phyloP scores from a whole-genome alignment of 2,888 invertebrate species.

The Hemistola chrysoprasaria region DNA sequence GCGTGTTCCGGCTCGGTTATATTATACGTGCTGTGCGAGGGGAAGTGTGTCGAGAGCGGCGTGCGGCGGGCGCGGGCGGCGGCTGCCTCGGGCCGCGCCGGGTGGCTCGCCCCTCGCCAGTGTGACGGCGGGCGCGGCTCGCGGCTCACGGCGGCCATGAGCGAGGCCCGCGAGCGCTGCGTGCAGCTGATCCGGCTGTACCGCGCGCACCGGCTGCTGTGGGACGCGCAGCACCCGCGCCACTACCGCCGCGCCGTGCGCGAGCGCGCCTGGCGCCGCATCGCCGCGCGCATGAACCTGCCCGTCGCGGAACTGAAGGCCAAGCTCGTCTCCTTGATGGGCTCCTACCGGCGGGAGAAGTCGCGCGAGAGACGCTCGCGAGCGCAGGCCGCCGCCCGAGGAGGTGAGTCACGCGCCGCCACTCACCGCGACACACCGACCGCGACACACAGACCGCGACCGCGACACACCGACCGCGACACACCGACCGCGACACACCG shows the following conservation, averaged over 20 bases:
- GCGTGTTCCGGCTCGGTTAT: no score
- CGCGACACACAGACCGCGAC: no score
- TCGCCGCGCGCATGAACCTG: constrained; percentile 1
- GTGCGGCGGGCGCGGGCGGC: no score
- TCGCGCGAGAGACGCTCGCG: constrained; percentile 2
- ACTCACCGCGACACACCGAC: no score
- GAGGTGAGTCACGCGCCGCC: no score
- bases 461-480: no score
- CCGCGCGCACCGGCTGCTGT: constrained; percentile 3
- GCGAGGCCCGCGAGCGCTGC: neutral
- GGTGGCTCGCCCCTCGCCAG: no score
- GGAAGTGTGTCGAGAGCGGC: no score
- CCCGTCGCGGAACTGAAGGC: neutral
- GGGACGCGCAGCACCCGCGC: constrained; percentile 1
- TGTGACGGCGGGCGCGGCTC: no score
- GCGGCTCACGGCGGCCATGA: neutral
- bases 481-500: no score
- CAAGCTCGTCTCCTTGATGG: constrained; percentile 6
- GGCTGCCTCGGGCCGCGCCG: no score
- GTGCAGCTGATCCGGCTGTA: neutral
- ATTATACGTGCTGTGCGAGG: no score
- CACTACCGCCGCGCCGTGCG: constrained; percentile 1
- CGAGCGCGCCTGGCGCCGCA: neutral
- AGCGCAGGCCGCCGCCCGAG: neutral
- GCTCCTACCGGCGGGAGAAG: constrained; percentile 7